Evolutionary conservation across 2,113 vertebrate genomes (phyloP).

Genomic region (Danio rerio): DNA sequence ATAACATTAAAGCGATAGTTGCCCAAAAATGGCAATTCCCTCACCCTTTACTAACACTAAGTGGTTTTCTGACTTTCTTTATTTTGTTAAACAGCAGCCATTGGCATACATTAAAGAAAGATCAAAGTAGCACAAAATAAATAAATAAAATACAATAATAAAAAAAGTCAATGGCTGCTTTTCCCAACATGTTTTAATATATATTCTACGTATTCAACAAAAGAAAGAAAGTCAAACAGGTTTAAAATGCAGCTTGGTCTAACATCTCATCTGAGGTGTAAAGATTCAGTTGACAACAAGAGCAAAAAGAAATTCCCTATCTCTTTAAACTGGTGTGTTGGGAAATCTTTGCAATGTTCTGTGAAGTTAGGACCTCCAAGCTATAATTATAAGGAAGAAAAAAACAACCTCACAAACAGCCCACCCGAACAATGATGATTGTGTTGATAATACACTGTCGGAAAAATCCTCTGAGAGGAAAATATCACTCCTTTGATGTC

Average conservation of each 20-base stretch:
- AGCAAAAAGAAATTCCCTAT: neutral
- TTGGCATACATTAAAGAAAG: too few species aligned
- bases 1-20: too few species aligned
- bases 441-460: neutral
- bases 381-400: neutral
- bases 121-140: too few species aligned
- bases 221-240: too few species aligned
- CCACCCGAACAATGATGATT: neutral
- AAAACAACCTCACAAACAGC: neutral
- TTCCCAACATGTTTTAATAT: too few species aligned
- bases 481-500: neutral
- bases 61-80: too few species aligned
- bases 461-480: neutral
- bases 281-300: neutral
- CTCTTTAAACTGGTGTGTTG: neutral
- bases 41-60: too few species aligned
- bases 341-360: neutral
- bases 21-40: too few species aligned
- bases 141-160: too few species aligned
- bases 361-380: neutral
- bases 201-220: too few species aligned
- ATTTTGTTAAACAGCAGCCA: too few species aligned
- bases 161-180: too few species aligned
- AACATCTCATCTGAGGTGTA: neutral
- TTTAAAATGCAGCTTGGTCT: neutral